Evolutionary conservation across 1,140 invertebrate species (phyloP), one percentile per base, ranked within the genome.

Genomic region (Drosophila yakuba): DNA sequence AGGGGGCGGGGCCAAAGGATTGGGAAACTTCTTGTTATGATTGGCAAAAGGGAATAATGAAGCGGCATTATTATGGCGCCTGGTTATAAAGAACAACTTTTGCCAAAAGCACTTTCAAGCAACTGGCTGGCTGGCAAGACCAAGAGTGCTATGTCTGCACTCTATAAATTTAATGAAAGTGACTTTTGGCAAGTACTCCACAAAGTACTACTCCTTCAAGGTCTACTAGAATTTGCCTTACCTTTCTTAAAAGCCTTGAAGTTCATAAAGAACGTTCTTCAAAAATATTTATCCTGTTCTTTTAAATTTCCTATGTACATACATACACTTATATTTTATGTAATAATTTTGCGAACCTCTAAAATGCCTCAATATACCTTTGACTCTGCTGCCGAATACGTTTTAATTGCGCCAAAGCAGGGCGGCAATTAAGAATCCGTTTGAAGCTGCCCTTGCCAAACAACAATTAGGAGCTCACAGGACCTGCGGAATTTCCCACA

Each of bases 401-500:
- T 62, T 82, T 82, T 86, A 86, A 86, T 86, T 78, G 75, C 55
- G 43, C 43, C 58, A 69, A 60, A 52, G 62, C 63, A 51, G 25
- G 38, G 14, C 58, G 25, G 23, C 48, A 76, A 74, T 56, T 57
- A 61, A 47, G 54, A 43, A 74, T 66, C 11, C 43, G 60, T 47
- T 55, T 66, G 50, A 25, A 36, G 48, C 36, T 43, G 63, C 68
- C 73, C 63, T 72, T 75, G 74, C 59, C 66, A 73, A 82, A 83
- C 63, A 79, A 77, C 83, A 88, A 88, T 88, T 88, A 86, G 88
- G 76, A 58, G 75, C 79, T 79, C 52, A 64, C 56, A 73, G 61
- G 47, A 15, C 25, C 47, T 50, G 23, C 6, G 3, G 28, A 11
- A 28, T 11, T 35, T 50, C 4, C 48, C 79, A 50, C 62, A 82